Percentiles rank a stretch among this genome's conserved stretches.
These are phyloP conservation scores for Picathartes gymnocephalus DNA, from an alignment of 2,113 vertebrate genomes.

Conservation along the genomic window DNA sequence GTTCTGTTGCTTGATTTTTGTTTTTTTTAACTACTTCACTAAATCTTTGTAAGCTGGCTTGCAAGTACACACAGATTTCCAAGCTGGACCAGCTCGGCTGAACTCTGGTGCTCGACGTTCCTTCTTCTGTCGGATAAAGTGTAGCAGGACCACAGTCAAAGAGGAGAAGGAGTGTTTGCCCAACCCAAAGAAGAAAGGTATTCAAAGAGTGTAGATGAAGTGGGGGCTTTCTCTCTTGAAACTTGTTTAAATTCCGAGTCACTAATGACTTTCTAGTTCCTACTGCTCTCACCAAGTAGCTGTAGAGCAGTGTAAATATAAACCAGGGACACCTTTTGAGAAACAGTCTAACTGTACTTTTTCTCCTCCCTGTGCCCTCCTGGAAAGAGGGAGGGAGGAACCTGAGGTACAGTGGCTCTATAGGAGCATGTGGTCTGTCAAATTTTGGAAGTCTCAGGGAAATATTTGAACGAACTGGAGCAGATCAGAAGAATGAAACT, in stretches of 20 bases:
- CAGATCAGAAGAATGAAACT: conserved; percentile 2
- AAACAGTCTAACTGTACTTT: neutral
- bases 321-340: neutral
- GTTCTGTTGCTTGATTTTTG: neutral
- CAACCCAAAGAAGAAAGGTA: conserved; percentile 86
- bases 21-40: conserved; percentile 3
- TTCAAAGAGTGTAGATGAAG: neutral
- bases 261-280: neutral
- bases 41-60: conserved; percentile 76
- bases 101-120: conserved; percentile 87
- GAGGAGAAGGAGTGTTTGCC: conserved; percentile 80
- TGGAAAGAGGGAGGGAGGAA: neutral
- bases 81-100: conserved; percentile 74
- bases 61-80: conserved; percentile 86
- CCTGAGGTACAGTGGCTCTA: neutral
- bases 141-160: conserved; percentile 77
- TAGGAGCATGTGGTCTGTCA: neutral
- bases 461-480: neutral
- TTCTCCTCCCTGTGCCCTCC: neutral
- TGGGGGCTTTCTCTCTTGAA: neutral
- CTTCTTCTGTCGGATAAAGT: conserved; percentile 91
- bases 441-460: neutral
- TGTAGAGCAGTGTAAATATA: neutral
- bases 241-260: neutral
- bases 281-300: neutral